Evolutionary conservation across 92 coral and sea anemone genomes (phyloP).

Genomic region (Epizoanthus illoricatus): DNA sequence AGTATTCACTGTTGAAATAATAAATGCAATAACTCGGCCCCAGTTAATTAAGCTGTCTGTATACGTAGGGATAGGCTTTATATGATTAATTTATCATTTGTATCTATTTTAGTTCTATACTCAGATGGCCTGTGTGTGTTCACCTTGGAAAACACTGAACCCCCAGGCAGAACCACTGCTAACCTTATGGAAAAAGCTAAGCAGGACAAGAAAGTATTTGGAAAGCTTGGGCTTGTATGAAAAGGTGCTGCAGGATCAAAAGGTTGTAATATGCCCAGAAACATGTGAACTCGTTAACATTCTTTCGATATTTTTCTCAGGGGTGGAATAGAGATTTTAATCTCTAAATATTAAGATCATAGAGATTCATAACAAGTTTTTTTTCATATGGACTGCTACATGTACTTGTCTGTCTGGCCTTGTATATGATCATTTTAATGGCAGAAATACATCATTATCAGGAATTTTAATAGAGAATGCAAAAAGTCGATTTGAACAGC

Average conservation of each 20-base stretch:
- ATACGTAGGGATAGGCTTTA: background rate
- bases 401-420: no score
- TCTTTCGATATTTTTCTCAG: conserved; percentile 65
- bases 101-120: conserved; percentile 59
- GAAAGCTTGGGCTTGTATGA: conserved; percentile 80
- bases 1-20: no score
- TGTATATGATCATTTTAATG: no score
- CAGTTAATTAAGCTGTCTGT: no score
- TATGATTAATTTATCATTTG: background rate
- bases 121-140: conserved; percentile 84
- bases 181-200: conserved; percentile 68
- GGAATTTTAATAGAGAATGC: no score
- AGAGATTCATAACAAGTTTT: no score
- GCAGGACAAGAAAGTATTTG: conserved; percentile 61
- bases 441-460: no score
- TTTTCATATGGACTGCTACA: no score
- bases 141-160: conserved; percentile 71
- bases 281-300: conserved; percentile 72
- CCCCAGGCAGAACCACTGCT: conserved; percentile 70
- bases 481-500: no score
- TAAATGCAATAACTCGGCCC: no score
- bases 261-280: conserved; percentile 69
- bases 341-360: no score
- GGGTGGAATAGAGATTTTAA: conserved; percentile 44
- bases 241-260: conserved; percentile 42